phyloP scores from a whole-genome alignment of 2,797 vertebrate species.

The Rousettus madagascariensis region DNA sequence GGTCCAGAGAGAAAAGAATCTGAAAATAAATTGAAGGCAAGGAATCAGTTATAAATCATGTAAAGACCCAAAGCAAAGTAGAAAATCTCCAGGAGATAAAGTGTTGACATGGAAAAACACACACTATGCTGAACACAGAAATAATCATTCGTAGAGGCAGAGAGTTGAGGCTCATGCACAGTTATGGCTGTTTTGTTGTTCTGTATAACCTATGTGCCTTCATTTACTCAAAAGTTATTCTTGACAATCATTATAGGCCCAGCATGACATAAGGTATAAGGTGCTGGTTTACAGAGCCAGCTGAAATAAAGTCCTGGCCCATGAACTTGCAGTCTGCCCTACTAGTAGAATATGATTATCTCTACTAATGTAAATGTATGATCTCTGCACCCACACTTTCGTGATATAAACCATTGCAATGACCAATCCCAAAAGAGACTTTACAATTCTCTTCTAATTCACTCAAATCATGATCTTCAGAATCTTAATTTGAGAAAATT shows the following conservation, averaged over 20 bases:
- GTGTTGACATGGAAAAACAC: background rate
- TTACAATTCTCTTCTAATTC: background rate
- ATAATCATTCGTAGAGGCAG: background rate
- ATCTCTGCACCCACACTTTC: background rate
- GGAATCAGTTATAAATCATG: constrained; percentile 37
- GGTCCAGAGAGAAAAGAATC: background rate
- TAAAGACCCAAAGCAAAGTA: constrained; percentile 24
- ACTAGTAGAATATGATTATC: constrained; percentile 4
- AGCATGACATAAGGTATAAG: background rate
- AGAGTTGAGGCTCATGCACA: constrained; percentile 10
- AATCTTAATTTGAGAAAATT: background rate
- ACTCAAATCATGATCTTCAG: background rate
- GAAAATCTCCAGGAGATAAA: constrained; percentile 40
- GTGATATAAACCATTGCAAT: background rate
- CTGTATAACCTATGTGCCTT: background rate
- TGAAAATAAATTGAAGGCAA: constrained; percentile 45
- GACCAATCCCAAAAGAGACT: background rate
- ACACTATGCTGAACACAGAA: background rate
- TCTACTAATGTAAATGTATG: background rate
- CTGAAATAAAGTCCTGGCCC: background rate
- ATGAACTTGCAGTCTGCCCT: background rate
- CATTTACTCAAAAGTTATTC: constrained; percentile 14
- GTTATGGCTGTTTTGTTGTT: background rate
- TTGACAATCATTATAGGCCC: background rate
- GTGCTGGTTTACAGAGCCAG: background rate